Base-by-base conservation (phyloP, 2,113 vertebrate species). In the Solea solea region DNA sequence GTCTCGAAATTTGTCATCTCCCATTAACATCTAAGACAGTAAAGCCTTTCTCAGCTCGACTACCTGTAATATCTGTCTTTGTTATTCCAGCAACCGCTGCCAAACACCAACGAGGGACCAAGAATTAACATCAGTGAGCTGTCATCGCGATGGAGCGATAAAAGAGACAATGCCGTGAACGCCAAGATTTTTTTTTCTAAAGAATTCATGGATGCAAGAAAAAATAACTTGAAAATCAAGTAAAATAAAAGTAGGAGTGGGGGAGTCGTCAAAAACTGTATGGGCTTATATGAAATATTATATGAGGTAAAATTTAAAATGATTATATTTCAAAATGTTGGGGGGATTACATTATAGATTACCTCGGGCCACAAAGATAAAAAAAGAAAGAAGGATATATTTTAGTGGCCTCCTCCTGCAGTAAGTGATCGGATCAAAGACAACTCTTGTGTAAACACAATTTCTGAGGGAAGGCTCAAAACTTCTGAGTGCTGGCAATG, bases 391-490 rank as follows among this genome's bases (percentile, higher is more conserved):
- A 34, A 34, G 34, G 34, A 34, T 34, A 34, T 4, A 34, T 34
- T 3, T 34, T 34, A 34, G 34, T 71, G 68, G 54, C 72, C 74
- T 80, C 77, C 65, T 79, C 70, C 69, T 83, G 63, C 58, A 78
- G 78, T 80, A 80, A 86, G 69, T 64, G 57, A 84, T 78, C 56
- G 49, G 76, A 88, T 88, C 72, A 84, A 85, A 87, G 84, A 73
- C 61, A 69, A 51, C 69, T 66, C 75, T 85, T 88, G 84, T 81
- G 83, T 82, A 89, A 90, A 91, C 81, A 90, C 39, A 69, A 75
- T 88, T 87, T 86, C 62, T 75, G 79, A 62, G 11, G 80, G 80
- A 68, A 84, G 72, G 83, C 90, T 89, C 86, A 73, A 80, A 72
- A 86, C 77, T 66, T 54, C 64, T 72, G 52, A 61, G 63, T 39